Evolutionary conservation across 2,888 invertebrate genomes (phyloP).

Genomic region (Drosophila picticornis): DNA sequence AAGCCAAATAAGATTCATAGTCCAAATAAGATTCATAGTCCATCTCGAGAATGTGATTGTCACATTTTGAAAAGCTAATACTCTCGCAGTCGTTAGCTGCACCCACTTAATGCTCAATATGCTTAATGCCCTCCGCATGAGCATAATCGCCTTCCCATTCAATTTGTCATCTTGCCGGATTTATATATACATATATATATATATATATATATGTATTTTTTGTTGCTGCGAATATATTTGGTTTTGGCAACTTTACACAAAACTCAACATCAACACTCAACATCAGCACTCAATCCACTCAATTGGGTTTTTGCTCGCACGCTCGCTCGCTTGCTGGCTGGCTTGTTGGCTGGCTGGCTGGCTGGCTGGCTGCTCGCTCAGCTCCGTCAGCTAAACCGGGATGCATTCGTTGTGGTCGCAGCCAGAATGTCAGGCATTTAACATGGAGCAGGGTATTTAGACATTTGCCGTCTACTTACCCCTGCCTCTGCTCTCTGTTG

Average conservation of each 20-base stretch:
- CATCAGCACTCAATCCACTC: conserved; percentile 22
- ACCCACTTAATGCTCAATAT: background rate
- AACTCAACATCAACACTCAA: background rate
- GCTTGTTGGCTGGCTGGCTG: too few relatives aligned
- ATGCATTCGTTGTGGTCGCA: conserved; percentile 64
- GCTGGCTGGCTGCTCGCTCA: background rate
- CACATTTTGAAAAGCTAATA: background rate
- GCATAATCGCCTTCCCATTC: conserved; percentile 6
- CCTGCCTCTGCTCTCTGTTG: conserved; percentile 19
- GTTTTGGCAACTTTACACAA: conserved; percentile 5
- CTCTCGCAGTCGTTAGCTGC: background rate
- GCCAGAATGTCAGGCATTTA: conserved; percentile 74
- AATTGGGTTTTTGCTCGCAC: background rate
- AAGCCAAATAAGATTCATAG: background rate
- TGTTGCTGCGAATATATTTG: conserved; percentile 4
- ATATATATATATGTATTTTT: background rate
- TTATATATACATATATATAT: background rate
- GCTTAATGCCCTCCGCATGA: background rate
- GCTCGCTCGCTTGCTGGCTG: background rate
- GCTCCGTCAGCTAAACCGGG: conserved; percentile 8
- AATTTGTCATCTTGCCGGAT: conserved; percentile 8
- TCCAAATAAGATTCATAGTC: too few relatives aligned
- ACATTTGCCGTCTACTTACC: conserved; percentile 74
- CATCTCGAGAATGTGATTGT: background rate
- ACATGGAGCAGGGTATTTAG: conserved; percentile 78